Percentiles rank a stretch among this genome's conserved stretches.
Evolutionary conservation across 2,113 vertebrate species (phyloP).

Genomic region (Catagonus wagneri): DNA sequence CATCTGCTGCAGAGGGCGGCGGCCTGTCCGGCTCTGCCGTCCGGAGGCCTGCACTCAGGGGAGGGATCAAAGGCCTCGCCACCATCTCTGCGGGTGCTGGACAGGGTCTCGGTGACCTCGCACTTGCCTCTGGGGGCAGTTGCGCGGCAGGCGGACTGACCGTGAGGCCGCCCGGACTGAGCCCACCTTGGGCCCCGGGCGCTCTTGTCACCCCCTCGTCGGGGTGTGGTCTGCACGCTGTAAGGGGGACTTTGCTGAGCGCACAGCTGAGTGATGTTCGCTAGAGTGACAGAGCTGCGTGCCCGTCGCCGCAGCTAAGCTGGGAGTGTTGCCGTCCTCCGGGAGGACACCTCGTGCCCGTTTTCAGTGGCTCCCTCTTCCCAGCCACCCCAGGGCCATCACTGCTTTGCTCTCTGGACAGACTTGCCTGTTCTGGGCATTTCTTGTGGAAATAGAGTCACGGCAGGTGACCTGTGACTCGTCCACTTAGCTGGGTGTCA

Average conservation of each 20-base stretch:
- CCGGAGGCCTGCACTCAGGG: not conserved
- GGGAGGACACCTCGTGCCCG: not conserved
- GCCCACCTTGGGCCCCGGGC: not conserved
- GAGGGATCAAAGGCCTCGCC: not conserved
- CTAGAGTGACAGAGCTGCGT: not conserved
- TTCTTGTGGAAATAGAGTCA: accelerated
- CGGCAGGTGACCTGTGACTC: accelerated
- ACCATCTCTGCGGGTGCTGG: not conserved
- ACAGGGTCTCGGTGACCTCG: not conserved
- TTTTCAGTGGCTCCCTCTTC: too few species aligned
- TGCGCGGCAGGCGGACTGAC: too few species aligned
- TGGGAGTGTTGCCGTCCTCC: not conserved
- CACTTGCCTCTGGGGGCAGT: not conserved
- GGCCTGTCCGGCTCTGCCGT: not conserved
- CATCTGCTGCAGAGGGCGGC: too few species aligned
- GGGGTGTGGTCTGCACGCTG: too few species aligned
- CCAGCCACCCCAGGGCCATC: not conserved
- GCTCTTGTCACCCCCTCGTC: not conserved
- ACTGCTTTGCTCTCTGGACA: accelerated
- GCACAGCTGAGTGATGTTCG: too few species aligned
- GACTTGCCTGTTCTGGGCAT: not conserved
- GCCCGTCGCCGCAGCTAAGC: not conserved
- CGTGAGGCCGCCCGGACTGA: not conserved
- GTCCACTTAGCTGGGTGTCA: accelerated
- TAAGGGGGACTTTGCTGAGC: too few species aligned